Percentiles rank a stretch among this genome's conserved stretches.
phyloP scores from a whole-genome alignment of 1,140 invertebrate species.

The Brachionus plicatilis region DNA sequence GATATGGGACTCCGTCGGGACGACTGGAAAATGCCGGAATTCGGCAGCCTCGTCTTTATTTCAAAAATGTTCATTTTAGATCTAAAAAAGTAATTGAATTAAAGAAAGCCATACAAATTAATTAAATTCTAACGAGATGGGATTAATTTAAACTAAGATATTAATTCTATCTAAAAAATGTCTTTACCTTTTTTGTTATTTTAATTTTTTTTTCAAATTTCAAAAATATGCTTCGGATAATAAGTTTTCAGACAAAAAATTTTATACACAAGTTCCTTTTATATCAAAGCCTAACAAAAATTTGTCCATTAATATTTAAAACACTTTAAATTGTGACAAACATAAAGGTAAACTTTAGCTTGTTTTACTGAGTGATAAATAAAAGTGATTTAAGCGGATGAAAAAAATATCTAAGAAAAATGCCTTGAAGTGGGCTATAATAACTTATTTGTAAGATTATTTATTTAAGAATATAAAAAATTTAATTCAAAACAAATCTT shows the following conservation, averaged over 20 bases:
- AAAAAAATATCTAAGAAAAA: not conserved
- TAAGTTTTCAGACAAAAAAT: not conserved
- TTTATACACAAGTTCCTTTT: not conserved
- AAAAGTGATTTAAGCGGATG: not conserved
- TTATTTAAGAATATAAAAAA: not conserved
- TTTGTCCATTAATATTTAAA: not conserved
- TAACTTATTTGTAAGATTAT: not conserved
- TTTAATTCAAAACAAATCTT: not conserved
- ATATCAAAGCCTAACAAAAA: not conserved
- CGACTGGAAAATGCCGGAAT: not conserved
- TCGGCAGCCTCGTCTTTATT: not conserved
- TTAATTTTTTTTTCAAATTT: not conserved
- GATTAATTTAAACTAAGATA: not conserved
- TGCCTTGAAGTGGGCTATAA: not conserved
- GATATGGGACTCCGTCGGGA: not conserved
- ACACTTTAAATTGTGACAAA: not conserved
- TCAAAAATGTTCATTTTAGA: slow-evolving; percentile 12
- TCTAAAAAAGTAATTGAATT: not conserved
- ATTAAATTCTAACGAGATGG: not conserved
- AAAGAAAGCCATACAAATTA: not conserved
- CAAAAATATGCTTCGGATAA: not conserved
- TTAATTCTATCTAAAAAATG: not conserved
- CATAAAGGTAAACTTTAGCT: not conserved
- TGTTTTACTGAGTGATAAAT: not conserved
- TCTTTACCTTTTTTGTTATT: not conserved